A percentile compares a stretch with the other conserved stretches of the same genome.
These are phyloP conservation scores for Cettia cetti DNA, from an alignment of 2,113 vertebrate genomes.

Conservation along the genomic window DNA sequence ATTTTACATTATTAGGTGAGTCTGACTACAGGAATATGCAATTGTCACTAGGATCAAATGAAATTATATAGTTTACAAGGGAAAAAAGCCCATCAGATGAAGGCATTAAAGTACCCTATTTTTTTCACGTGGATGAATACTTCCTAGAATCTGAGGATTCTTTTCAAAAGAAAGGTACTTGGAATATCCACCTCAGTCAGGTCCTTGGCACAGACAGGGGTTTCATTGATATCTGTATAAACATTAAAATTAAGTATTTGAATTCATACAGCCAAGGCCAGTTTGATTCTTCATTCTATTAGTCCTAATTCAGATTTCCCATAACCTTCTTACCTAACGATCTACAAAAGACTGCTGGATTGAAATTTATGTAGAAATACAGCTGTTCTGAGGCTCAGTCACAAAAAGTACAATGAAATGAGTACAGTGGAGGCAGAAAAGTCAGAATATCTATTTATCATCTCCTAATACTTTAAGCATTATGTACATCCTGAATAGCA, in stretches of 20 bases:
- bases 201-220: slow-evolving; percentile 73
- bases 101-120: not conserved
- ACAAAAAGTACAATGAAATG: not conserved
- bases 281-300: not conserved
- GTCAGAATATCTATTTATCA: not conserved
- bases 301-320: not conserved
- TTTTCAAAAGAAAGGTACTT: slow-evolving; percentile 74
- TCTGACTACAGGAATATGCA: not conserved
- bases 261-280: not conserved
- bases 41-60: not conserved
- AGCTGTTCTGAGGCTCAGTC: not conserved
- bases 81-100: not conserved
- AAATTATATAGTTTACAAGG: not conserved
- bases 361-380: not conserved
- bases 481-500: not conserved
- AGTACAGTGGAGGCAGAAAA: not conserved
- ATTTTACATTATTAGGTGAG: not conserved
- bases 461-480: not conserved
- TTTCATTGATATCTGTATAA: slow-evolving; percentile 76
- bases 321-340: not conserved
- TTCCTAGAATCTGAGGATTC: slow-evolving; percentile 74
- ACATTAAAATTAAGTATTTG: not conserved
- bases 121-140: not conserved
- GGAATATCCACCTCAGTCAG: slow-evolving; percentile 75
- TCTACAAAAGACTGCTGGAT: not conserved